Evolutionary conservation across 1,140 invertebrate genomes (phyloP).

Genomic region (Ladona fulva): DNA sequence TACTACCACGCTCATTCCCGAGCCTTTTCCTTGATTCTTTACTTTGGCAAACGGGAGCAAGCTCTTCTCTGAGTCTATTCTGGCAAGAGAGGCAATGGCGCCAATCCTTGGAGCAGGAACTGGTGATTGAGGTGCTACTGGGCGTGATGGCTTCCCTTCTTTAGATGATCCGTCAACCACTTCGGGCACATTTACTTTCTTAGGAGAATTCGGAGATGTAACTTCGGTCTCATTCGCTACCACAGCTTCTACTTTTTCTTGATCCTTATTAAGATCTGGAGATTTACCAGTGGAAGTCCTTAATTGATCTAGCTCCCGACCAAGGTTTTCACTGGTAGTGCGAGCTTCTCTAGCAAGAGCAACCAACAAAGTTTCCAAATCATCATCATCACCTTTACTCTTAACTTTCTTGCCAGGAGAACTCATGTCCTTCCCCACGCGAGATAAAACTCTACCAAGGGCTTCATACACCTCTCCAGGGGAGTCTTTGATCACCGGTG

Average conservation of each 20-base stretch:
- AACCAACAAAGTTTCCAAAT: constrained; percentile 22
- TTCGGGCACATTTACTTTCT: too few relatives aligned
- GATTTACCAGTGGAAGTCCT: not conserved
- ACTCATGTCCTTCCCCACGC: not conserved
- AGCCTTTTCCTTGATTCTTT: too few relatives aligned
- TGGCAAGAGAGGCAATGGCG: not conserved
- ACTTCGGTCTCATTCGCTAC: too few relatives aligned
- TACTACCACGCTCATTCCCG: not conserved
- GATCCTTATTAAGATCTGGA: too few relatives aligned
- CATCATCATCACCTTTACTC: not conserved
- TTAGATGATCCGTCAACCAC: too few relatives aligned
- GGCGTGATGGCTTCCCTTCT: not conserved
- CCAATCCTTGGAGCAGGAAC: not conserved
- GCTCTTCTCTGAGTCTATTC: not conserved
- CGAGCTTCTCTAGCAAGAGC: constrained; percentile 24
- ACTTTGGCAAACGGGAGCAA: not conserved
- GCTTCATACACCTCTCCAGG: not conserved
- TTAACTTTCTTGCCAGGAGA: not conserved
- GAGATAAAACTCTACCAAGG: not conserved
- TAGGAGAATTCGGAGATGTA: too few relatives aligned
- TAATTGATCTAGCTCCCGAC: constrained; percentile 23
- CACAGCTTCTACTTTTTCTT: too few relatives aligned
- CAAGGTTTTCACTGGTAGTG: constrained; percentile 23
- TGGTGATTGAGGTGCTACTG: not conserved
- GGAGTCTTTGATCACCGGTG: not conserved